A percentile compares a stretch with the other conserved stretches of the same genome.
Conservation (phyloP, 2,888 invertebrate genomes). For the Thymelicus sylvestris region DNA sequence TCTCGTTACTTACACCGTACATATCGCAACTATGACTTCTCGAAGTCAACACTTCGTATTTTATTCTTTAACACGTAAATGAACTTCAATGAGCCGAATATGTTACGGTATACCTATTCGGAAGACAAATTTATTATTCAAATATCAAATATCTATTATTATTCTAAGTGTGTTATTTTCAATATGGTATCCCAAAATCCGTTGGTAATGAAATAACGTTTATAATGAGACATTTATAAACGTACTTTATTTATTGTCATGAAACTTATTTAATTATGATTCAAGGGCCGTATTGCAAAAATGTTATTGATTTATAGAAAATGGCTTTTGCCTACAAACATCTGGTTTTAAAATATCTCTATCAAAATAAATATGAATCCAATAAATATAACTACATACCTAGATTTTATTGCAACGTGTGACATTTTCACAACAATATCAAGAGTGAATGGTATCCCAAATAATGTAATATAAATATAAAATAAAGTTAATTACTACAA, state of each 20-base stretch:
- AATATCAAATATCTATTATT: conserved; percentile 55
- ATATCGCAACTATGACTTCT: conserved; percentile 43
- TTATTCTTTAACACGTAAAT: conserved; percentile 58
- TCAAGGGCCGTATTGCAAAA: neutral
- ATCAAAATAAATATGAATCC: no score
- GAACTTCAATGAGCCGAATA: conserved; percentile 71
- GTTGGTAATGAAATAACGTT: neutral
- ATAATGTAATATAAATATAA: no score
- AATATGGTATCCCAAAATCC: conserved; percentile 27
- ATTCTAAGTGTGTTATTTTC: conserved; percentile 54
- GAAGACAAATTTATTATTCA: conserved; percentile 77
- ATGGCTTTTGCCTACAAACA: no score
- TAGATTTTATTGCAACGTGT: no score
- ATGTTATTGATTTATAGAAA: neutral
- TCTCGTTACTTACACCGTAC: conserved; percentile 62
- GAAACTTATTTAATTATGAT: neutral
- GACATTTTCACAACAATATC: no score
- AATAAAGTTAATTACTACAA: no score
- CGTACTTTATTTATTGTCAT: conserved; percentile 4
- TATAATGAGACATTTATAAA: conserved; percentile 2
- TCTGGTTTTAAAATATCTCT: no score
- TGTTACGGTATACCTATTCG: conserved; percentile 73
- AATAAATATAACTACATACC: no score
- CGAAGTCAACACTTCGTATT: conserved; percentile 67
- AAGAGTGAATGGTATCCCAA: no score